Conservation (phyloP, 2,113 vertebrate species). For the Mirounga angustirostris region DNA sequence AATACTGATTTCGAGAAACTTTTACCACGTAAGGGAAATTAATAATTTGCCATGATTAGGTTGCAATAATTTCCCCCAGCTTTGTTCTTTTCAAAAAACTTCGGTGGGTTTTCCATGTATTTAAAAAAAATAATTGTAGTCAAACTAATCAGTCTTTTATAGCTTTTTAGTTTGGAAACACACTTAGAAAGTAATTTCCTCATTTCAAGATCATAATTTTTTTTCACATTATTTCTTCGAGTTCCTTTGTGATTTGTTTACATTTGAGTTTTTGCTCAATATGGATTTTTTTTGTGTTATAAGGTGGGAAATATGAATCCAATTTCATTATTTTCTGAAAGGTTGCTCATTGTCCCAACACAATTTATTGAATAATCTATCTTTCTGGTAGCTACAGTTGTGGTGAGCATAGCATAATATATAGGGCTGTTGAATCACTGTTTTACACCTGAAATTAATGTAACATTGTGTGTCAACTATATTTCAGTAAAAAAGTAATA, state of each 20-base stretch:
- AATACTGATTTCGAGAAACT: neutral
- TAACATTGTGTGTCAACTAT: neutral
- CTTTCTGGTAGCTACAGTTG: neutral
- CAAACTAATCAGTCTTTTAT: neutral
- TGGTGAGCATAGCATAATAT: neutral
- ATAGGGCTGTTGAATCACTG: neutral
- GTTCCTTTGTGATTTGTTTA: neutral
- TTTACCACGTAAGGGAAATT: neutral
- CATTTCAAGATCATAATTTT: neutral
- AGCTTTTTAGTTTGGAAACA: neutral
- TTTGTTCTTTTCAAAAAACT: neutral
- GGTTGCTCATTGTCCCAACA: neutral
- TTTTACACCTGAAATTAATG: neutral
- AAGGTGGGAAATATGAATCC: neutral
- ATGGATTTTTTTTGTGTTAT: slow-evolving; percentile 5
- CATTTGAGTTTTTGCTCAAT: neutral
- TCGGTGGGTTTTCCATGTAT: neutral
- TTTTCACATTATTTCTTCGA: neutral
- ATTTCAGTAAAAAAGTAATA: neutral
- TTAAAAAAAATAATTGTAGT: neutral
- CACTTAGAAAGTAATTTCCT: slow-evolving; percentile 20
- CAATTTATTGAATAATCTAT: neutral
- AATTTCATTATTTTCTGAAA: slow-evolving; percentile 8
- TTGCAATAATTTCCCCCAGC: neutral
- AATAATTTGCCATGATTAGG: neutral